phyloP scores from a whole-genome alignment of 2,888 invertebrate species.

The Megalurothrips usitatus region DNA sequence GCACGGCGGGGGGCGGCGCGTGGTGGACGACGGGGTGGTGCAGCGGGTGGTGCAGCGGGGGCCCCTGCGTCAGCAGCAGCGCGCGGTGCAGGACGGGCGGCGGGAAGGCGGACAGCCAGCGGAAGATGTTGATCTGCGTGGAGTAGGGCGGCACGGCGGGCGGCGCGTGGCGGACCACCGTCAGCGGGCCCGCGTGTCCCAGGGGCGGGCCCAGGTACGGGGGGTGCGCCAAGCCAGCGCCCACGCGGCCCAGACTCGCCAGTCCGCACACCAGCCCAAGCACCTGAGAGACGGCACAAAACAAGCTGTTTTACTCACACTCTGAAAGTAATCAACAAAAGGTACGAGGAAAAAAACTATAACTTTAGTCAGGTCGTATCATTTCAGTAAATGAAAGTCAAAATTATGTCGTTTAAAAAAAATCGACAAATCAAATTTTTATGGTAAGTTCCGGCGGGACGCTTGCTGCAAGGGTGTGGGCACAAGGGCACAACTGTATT shows the following conservation, averaged over 20 bases:
- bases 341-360: too few relatives aligned
- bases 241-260: neutral
- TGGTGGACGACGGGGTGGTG: constrained; percentile 29
- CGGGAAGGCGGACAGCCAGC: constrained; percentile 20
- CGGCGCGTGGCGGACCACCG: constrained; percentile 30
- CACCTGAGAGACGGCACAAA: neutral
- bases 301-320: too few relatives aligned
- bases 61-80: constrained; percentile 1
- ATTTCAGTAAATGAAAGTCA: too few relatives aligned
- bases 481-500: neutral
- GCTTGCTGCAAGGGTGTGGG: neutral
- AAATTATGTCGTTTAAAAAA: too few relatives aligned
- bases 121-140: constrained; percentile 18
- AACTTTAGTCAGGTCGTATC: too few relatives aligned
- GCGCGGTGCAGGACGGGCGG: constrained; percentile 32
- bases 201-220: neutral
- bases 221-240: neutral
- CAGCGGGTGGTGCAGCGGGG: neutral
- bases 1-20: neutral
- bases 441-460: too few relatives aligned
- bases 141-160: constrained; percentile 31
- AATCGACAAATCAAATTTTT: too few relatives aligned
- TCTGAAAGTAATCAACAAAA: neutral
- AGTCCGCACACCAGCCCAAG: neutral
- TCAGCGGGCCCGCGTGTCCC: constrained; percentile 10